phyloP scores from a whole-genome alignment of 1,140 invertebrate genomes.

The Drosophila chauvacae region DNA sequence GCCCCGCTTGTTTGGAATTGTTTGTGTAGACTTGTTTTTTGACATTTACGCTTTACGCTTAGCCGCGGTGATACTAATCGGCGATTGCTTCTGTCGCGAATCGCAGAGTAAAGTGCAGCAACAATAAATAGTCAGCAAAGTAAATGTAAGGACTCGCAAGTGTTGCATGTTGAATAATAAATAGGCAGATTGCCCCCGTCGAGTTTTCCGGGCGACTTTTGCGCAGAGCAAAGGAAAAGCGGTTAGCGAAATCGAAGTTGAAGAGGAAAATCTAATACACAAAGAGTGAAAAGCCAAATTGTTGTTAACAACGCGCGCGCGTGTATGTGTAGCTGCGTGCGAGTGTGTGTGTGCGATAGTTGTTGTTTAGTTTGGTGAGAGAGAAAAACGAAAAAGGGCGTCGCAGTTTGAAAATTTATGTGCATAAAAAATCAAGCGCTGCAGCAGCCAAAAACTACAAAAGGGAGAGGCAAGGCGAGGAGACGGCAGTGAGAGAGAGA shows the following conservation, averaged over 20 bases:
- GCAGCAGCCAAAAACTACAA: constrained; percentile 55
- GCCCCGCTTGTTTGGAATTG: no score
- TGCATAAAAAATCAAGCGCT: constrained; percentile 53
- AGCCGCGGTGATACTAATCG: no score
- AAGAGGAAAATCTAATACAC: constrained; percentile 56
- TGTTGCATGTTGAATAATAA: constrained; percentile 24
- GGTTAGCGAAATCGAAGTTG: constrained; percentile 40
- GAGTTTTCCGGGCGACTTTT: constrained; percentile 6
- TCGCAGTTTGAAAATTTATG: constrained; percentile 68
- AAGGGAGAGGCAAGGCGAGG: constrained; percentile 13
- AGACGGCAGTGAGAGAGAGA: constrained; percentile 13
- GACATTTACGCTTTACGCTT: no score
- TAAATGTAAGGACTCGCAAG: constrained; percentile 28
- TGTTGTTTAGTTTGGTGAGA: constrained; percentile 50
- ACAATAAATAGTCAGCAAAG: constrained; percentile 6
- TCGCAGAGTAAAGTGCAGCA: constrained; percentile 28
- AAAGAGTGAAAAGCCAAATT: constrained; percentile 59
- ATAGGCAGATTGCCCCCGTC: constrained; percentile 5
- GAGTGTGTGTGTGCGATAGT: constrained; percentile 26
- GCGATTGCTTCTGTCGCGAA: constrained; percentile 3
- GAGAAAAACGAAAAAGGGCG: constrained; percentile 68
- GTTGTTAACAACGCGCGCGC: constrained; percentile 45
- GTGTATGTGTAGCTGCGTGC: constrained; percentile 15
- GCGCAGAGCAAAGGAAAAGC: constrained; percentile 48
- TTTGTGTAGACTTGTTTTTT: no score